Conservation (phyloP, 2,888 invertebrate genomes). For the Baccha elongata region DNA sequence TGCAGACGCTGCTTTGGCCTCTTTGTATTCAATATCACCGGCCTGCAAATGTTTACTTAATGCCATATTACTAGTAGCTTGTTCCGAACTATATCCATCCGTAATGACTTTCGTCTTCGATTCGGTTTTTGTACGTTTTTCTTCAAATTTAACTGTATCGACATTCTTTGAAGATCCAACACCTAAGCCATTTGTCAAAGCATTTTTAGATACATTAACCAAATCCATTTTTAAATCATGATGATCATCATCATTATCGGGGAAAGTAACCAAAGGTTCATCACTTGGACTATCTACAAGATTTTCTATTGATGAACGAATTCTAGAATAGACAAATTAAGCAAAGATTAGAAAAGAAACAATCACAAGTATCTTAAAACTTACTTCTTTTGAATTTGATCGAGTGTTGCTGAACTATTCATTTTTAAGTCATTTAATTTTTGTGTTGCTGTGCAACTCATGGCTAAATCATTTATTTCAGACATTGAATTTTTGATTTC, state of each 20-base stretch:
- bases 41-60: constrained; percentile 90
- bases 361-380: too few species aligned
- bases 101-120: constrained; percentile 90
- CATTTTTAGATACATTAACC: constrained; percentile 82
- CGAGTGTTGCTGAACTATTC: constrained; percentile 79
- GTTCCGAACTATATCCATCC: constrained; percentile 91
- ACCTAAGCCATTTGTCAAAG: constrained; percentile 79
- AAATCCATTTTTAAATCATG: constrained; percentile 82
- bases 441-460: constrained; percentile 77
- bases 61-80: constrained; percentile 87
- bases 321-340: too few species aligned
- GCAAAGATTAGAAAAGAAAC: not conserved
- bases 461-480: constrained; percentile 90
- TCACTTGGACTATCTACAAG: constrained; percentile 86
- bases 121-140: constrained; percentile 91
- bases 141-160: constrained; percentile 91
- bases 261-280: constrained; percentile 91
- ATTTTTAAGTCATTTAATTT: constrained; percentile 80
- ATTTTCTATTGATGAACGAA: constrained; percentile 90
- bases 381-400: constrained; percentile 79
- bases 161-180: constrained; percentile 80
- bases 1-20: constrained; percentile 90
- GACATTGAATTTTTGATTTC: constrained; percentile 90
- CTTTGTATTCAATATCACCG: constrained; percentile 92
- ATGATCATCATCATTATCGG: constrained; percentile 88